These are phyloP conservation scores for Drosophila kikkawai DNA, from an alignment of 1,140 invertebrate species.

Conservation along the genomic window DNA sequence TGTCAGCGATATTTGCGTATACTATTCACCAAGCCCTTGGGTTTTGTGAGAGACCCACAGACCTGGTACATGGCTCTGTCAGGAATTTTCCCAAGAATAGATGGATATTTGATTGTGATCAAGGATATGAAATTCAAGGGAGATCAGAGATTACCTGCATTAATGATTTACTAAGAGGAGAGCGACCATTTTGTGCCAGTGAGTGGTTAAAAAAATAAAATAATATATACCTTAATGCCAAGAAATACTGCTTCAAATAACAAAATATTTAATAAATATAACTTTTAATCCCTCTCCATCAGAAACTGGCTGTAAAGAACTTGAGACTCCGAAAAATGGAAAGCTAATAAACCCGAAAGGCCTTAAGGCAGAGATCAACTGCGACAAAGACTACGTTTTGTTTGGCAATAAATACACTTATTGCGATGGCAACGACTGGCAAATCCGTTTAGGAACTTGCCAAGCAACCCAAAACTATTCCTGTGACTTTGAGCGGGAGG, in stretches of 20 bases:
- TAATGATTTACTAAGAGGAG: constrained; percentile 6
- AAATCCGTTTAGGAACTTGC: constrained; percentile 63
- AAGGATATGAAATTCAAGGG: neutral
- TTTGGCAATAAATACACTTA: constrained; percentile 53
- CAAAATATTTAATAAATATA: neutral
- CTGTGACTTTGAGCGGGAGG: constrained; percentile 71
- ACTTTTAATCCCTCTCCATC: too few relatives aligned
- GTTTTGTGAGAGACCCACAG: neutral
- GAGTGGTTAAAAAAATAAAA: neutral
- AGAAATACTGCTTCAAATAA: neutral
- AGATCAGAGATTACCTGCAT: neutral
- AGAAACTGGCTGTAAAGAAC: neutral
- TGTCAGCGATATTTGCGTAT: neutral
- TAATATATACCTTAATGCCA: too few relatives aligned
- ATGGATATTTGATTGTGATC: constrained; percentile 9
- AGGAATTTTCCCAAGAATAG: neutral
- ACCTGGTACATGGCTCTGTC: neutral
- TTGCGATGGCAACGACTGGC: constrained; percentile 72
- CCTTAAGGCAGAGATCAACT: neutral
- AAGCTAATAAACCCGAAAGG: neutral
- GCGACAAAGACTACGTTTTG: constrained; percentile 14
- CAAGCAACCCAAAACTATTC: constrained; percentile 34
- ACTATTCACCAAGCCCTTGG: neutral
- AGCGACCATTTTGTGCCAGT: constrained; percentile 7
- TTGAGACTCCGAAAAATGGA: neutral